phyloP scores from a whole-genome alignment of 2,797 vertebrate genomes.

The Alfaro cultratus region DNA sequence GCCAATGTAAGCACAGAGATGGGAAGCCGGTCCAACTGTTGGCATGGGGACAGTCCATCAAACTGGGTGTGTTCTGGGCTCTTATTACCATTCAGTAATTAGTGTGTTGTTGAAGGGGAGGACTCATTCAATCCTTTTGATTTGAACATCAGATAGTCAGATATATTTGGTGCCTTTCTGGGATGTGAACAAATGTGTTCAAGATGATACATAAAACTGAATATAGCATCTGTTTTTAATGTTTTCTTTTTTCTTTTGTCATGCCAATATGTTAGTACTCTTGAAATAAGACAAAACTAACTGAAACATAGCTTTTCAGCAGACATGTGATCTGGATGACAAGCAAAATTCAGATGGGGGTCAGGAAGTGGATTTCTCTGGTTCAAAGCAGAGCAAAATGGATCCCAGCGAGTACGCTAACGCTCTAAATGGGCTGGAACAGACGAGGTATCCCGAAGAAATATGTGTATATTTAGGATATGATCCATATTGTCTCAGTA shows the following conservation, averaged over 20 bases:
- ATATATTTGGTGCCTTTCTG: conserved; percentile 3
- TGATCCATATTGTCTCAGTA: no score
- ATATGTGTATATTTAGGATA: no score
- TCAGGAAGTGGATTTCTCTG: no score
- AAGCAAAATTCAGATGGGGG: no score
- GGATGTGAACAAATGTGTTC: not conserved
- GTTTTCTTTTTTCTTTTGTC: not conserved
- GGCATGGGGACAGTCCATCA: conserved; percentile 24
- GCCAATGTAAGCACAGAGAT: not conserved
- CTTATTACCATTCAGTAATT: conserved; percentile 15
- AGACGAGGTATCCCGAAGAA: no score
- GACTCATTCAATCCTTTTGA: not conserved
- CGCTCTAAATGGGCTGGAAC: no score
- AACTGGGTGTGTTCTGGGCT: not conserved
- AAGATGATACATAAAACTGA: not conserved
- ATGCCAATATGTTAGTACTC: no score
- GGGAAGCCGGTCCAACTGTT: conserved; percentile 31
- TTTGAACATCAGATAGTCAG: not conserved
- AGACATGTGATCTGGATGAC: no score
- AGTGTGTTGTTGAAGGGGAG: not conserved
- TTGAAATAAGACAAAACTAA: no score
- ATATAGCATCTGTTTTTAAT: not conserved
- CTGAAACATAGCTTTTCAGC: no score
- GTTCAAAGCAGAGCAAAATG: no score
- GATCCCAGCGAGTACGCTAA: no score